Conservation (phyloP, 2,888 invertebrate species). For the Mimachlamys varia region DNA sequence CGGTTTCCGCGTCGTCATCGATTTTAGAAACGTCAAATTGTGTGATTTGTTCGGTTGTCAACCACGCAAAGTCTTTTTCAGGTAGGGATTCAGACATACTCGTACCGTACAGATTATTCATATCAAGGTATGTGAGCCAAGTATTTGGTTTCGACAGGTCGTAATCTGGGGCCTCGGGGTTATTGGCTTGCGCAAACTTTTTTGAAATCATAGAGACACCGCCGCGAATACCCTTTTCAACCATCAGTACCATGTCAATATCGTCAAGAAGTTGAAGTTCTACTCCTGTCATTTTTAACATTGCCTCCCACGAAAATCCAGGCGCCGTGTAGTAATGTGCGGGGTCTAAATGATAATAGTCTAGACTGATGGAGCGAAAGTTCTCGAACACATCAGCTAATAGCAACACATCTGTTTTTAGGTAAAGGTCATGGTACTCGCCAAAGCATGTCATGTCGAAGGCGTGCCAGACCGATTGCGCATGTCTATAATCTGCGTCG, state of each 20-base stretch:
- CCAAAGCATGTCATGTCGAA: constrained; percentile 53
- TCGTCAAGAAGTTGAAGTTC: constrained; percentile 68
- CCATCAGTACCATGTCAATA: constrained; percentile 65
- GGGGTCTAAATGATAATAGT: constrained; percentile 69
- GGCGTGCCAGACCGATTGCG: constrained; percentile 46
- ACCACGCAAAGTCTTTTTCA: constrained; percentile 65
- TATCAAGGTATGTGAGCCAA: constrained; percentile 50
- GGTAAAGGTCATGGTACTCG: constrained; percentile 65
- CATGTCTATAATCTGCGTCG: constrained; percentile 60
- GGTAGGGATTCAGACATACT: constrained; percentile 73
- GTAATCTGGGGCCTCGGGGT: constrained; percentile 46
- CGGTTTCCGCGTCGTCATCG: constrained; percentile 39
- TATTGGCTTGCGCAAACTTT: constrained; percentile 59
- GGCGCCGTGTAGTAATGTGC: constrained; percentile 69
- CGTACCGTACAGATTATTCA: constrained; percentile 61
- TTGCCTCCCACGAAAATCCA: constrained; percentile 64
- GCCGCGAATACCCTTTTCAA: constrained; percentile 54
- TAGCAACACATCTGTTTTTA: constrained; percentile 69
- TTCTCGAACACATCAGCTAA: constrained; percentile 74
- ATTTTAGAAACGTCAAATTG: constrained; percentile 29
- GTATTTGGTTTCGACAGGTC: constrained; percentile 41
- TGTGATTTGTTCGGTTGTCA: constrained; percentile 41
- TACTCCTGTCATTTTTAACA: constrained; percentile 67
- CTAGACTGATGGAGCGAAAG: constrained; percentile 46
- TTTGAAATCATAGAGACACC: constrained; percentile 52